Conservation (phyloP, 2,113 vertebrate genomes). For the Neodontobutis hainanensis region DNA sequence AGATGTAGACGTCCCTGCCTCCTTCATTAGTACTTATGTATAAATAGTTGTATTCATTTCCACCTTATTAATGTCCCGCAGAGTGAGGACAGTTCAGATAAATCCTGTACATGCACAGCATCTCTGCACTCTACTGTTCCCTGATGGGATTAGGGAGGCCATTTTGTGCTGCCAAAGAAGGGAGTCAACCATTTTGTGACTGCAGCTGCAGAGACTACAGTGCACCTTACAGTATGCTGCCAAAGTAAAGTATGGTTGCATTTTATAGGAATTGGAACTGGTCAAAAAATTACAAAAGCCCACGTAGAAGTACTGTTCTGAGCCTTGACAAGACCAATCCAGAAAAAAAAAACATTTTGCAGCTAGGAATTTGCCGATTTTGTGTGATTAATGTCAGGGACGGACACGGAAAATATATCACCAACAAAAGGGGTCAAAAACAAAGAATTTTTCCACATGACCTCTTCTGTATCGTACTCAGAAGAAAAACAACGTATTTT, state of each 20-base stretch:
- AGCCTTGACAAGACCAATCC: slow-evolving; percentile 40
- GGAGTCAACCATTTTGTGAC: slow-evolving; percentile 80
- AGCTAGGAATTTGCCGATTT: slow-evolving; percentile 56
- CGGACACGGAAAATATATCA: slow-evolving; percentile 43
- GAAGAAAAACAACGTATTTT: slow-evolving; percentile 32
- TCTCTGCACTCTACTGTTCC: slow-evolving; percentile 30
- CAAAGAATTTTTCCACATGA: slow-evolving; percentile 9
- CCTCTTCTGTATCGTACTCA: slow-evolving; percentile 23
- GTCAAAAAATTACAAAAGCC: background rate
- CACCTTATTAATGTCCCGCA: slow-evolving; percentile 3
- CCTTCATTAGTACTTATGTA: background rate
- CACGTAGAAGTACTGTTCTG: slow-evolving; percentile 13
- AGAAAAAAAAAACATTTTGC: slow-evolving; percentile 59
- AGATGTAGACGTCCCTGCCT: background rate
- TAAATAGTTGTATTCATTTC: background rate
- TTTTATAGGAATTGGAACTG: slow-evolving; percentile 6
- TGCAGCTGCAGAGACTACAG: slow-evolving; percentile 57
- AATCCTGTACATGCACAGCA: slow-evolving; percentile 18
- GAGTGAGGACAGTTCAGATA: slow-evolving; percentile 5
- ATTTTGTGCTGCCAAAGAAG: slow-evolving; percentile 76
- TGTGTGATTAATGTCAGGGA: slow-evolving; percentile 49
- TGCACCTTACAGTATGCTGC: slow-evolving; percentile 22
- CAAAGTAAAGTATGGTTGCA: slow-evolving; percentile 15
- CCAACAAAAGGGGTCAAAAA: slow-evolving; percentile 44
- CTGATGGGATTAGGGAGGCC: slow-evolving; percentile 69